Evolutionary conservation across 2,888 invertebrate species (phyloP), one percentile per base, ranked within the genome.

Genomic region (Antheraea assamensis): DNA sequence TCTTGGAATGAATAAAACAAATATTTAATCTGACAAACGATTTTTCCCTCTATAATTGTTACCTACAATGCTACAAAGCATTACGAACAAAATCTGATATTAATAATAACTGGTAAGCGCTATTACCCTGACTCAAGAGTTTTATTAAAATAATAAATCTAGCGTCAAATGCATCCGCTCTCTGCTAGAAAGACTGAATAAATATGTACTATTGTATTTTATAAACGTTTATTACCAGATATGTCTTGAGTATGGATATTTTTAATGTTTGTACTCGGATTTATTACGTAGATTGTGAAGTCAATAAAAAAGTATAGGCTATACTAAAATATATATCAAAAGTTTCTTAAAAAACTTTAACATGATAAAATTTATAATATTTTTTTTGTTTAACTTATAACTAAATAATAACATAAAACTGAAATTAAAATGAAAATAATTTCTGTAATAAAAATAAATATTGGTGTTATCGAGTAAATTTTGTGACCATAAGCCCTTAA

Each of bases 61-160:
- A 64, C 30, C 61, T 30, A 64, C 61, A 64, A 30, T 30, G 30
- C 61, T 64, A 64, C 21, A 64, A 64, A 64, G 21, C 61, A 78
- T 82, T 83, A 80, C 79, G 83, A 84, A 86, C 83, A 85, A 88
- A 74, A 85, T 85, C 86, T 85, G 83, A 85, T 87, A 88, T 87
- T 87, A 89, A 68, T 68, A 68, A 35, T 68, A 87, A 87, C 86
- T 86, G 85, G 85, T 88, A 85, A 89, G 84, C 87, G 85, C 88
- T 87, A 89, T 88, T 83, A 87, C 86, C 83, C 83, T 82, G 85
- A 85, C 87, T 85, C 82, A 78, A 80, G 85, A 87, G 89, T 93
- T 94, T 93, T 94, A 94, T 94, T 94, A 94, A 94, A 94, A 92
- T 92, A 89, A 94, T 94, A 94, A 94, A 94, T 94, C 91, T 88